Percentiles rank a stretch among this genome's conserved stretches.
Conservation (phyloP, 1,140 invertebrate genomes). For the Lasaia peninsularis region DNA sequence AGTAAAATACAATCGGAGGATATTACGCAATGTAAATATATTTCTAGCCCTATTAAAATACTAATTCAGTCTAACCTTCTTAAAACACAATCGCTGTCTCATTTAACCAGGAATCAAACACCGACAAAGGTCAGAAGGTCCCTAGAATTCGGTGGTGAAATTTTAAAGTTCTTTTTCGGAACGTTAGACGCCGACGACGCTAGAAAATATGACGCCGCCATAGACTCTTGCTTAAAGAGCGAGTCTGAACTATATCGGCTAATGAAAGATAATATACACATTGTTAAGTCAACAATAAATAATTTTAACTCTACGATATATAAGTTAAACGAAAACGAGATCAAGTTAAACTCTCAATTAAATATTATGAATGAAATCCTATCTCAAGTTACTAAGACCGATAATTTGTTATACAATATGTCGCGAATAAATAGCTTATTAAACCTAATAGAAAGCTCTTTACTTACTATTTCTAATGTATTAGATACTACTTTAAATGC, state of each 20-base stretch:
- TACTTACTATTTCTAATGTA: slow-evolving; percentile 18
- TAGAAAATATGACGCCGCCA: background rate
- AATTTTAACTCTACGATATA: background rate
- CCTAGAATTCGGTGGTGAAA: background rate
- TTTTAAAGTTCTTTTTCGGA: background rate
- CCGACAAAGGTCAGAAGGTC: background rate
- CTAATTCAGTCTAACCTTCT: too few species aligned
- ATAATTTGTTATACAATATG: background rate
- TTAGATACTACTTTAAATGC: slow-evolving; percentile 25
- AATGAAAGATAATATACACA: background rate
- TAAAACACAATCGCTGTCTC: too few species aligned
- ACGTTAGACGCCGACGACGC: background rate
- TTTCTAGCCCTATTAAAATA: too few species aligned
- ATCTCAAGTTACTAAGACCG: background rate
- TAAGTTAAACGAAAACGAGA: background rate
- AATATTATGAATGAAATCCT: background rate
- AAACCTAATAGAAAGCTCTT: slow-evolving; percentile 28
- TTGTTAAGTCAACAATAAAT: background rate
- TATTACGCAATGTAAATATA: too few species aligned
- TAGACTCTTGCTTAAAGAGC: background rate
- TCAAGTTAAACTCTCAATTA: background rate
- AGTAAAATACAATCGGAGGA: too few species aligned
- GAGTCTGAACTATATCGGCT: background rate
- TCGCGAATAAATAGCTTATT: slow-evolving; percentile 15
- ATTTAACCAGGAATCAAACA: background rate